These are phyloP conservation scores for Drymodes brunneopygia DNA, from an alignment of 2,113 vertebrate genomes.

Conservation along the genomic window DNA sequence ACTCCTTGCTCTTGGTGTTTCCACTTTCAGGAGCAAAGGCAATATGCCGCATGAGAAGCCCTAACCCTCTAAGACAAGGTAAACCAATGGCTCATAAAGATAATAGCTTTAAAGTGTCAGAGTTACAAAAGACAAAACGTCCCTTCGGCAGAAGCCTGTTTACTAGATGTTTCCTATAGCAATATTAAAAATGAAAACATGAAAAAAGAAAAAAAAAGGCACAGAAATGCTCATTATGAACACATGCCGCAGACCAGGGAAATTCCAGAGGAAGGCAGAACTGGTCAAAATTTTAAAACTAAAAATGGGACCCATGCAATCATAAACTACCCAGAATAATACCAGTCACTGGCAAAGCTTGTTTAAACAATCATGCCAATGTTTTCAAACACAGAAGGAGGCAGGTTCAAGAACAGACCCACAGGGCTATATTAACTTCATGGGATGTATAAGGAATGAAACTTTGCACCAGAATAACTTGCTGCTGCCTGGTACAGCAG, in stretches of 20 bases:
- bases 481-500: rapidly evolving
- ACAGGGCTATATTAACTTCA: neutral
- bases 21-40: neutral
- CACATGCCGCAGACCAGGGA: neutral
- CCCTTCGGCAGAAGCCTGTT: neutral
- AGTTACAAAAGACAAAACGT: neutral
- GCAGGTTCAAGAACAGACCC: neutral
- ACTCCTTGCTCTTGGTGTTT: no score
- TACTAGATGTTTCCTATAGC: neutral
- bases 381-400: neutral
- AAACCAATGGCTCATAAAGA: neutral
- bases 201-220: neutral
- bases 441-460: neutral
- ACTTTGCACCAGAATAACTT: neutral
- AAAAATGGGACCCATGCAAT: neutral
- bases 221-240: neutral
- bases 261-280: neutral
- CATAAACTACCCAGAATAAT: neutral
- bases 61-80: neutral
- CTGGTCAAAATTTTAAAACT: neutral
- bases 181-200: neutral
- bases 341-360: neutral
- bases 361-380: neutral
- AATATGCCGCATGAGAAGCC: neutral
- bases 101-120: neutral